Evolutionary conservation across 2,888 invertebrate species (phyloP), one percentile per base, ranked within the genome.

Genomic region (Brachypalpus laphriformis): DNA sequence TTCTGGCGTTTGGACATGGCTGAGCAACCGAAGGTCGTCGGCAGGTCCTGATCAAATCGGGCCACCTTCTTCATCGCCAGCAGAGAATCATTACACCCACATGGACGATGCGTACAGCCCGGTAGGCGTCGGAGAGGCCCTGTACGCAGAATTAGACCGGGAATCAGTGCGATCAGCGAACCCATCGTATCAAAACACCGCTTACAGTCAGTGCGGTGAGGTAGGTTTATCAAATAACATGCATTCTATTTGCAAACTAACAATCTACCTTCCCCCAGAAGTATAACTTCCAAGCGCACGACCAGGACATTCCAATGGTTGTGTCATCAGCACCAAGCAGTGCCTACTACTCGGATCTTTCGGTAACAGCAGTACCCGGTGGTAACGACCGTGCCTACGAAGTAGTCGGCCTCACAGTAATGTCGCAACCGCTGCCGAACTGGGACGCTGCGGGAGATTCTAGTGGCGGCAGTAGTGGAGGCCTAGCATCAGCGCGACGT

Each of bases 281-380:
- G 89, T 91, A 91, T 87, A 90, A 90, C 88, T 91, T 91, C 88
- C 91, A 92, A 87, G 90, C 90, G 65, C 91, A 92, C 86, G 92
- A 92, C 80, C 92, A 92, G 87, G 92, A 92, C 88, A 90, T 94
- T 25, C 94, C 94, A 51, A 91, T 92, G 90, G 91, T 92, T 82
- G 91, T 92, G 28, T 94, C 94, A 28, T 94, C 94, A 81, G 95
- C 95, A 7, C 95, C 95, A n/a, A 95, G 95, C 89, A 95, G 95
- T 91, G 95, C 95, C 25, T 95, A 95, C 90, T 95, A 95, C 90
- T 95, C 95, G 76, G 95, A 95, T 91, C 92, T 95, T 71, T 94
- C 94, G 14, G 93, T 93, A 16, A 93, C 93, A 14, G 92, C 90
- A 51, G 92, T 93, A 81, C 92, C 93, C 20, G 90, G 91, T 42